Conservation (phyloP, 2,888 invertebrate species). For the Apamea epomidion region DNA sequence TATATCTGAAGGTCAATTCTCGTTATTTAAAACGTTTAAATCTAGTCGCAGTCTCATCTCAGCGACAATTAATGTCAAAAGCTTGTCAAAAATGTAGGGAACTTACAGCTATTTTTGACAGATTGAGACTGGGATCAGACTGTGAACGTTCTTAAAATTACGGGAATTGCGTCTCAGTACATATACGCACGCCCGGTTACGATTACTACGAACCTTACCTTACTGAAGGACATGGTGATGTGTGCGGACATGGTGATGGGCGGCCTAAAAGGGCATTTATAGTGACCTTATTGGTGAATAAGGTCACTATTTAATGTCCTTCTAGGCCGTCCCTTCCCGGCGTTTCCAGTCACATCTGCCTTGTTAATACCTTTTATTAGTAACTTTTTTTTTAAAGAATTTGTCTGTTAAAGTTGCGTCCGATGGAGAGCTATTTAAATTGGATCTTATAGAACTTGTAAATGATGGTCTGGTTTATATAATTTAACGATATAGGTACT, state of each 20-base stretch:
- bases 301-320: not conserved
- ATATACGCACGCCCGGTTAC: not conserved
- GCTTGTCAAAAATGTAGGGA: too few relatives aligned
- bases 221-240: not conserved
- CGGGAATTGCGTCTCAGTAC: too few relatives aligned
- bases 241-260: too few relatives aligned
- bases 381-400: not conserved
- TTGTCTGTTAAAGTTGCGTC: not conserved
- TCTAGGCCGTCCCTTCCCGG: not conserved
- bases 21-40: too few relatives aligned
- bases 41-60: too few relatives aligned
- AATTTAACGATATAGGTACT: not conserved
- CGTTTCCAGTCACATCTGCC: not conserved
- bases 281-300: not conserved
- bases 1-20: too few relatives aligned
- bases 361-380: not conserved
- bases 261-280: too few relatives aligned
- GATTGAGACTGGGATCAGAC: too few relatives aligned
- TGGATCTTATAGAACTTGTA: not conserved
- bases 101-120: too few relatives aligned
- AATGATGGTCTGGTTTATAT: not conserved
- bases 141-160: too few relatives aligned
- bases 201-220: not conserved
- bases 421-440: not conserved
- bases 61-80: too few relatives aligned